Evolutionary conservation across 2,113 vertebrate species (phyloP), one percentile per base, ranked within the genome.

Genomic region (Oxyruncus cristatus): DNA sequence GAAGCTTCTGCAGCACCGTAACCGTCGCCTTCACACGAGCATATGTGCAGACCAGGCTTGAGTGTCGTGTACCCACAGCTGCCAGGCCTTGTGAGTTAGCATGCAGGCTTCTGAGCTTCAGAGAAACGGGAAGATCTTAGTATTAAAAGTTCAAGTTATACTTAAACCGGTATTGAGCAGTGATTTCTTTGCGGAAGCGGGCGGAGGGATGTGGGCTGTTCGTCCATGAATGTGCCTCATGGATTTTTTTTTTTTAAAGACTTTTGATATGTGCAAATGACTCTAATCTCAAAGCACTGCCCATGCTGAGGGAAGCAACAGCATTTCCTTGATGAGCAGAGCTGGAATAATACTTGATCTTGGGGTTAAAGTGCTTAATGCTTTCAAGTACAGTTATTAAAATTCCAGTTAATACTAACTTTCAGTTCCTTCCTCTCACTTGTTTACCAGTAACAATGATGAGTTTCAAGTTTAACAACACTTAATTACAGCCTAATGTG

Each of bases 141-240:
- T 95, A 97, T 97, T 97, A 97, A 97, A 97, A 96, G 37, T 95
- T 96, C 61, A 87, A 95, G 56, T 97, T 96, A 96, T 87, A 97
- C 95, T 94, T 92, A 87, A 96, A 95, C 96, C 56, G 89, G 95
- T 95, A 89, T 96, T 95, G 91, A 96, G 96, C 84, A 15, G 95
- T 97, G 89, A 95, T 96, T 97, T 96, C 39, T 96, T 97, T 97
- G 26, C 41, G 93, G 89, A 89, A 33, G 88, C 0, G 68, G 68
- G 4, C 35, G 91, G 81, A 47, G 94, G 96, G 78, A 65, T 17
- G 28, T 5, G 94, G 93, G 91, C 27, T 86, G 37, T 53, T 59
- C 18, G 39, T 59, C 39, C 8, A 4, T 59, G 37, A 62, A 9
- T 1, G 3, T 49, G 3, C 12, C 5, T 42, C 17, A 2, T 23